Percentiles rank a stretch among this genome's conserved stretches.
These are phyloP conservation scores for Thysanoteuthis rhombus DNA, from an alignment of 2,888 invertebrate species.

Conservation along the genomic window DNA sequence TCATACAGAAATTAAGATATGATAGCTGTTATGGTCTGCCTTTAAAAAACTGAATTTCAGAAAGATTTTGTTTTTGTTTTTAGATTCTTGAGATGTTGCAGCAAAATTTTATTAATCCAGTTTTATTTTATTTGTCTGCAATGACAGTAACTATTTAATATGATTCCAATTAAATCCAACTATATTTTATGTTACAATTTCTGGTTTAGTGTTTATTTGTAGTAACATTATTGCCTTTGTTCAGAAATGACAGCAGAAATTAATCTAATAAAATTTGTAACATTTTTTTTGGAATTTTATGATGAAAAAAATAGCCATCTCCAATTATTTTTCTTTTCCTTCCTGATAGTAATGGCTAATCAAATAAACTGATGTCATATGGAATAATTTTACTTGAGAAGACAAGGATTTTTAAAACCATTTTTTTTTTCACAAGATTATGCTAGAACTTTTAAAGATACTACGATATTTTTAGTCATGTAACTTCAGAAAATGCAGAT, in stretches of 20 bases:
- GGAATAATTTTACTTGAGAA: background rate
- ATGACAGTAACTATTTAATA: background rate
- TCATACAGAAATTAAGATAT: too few relatives aligned
- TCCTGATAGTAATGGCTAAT: background rate
- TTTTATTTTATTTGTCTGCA: background rate
- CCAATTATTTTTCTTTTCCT: background rate
- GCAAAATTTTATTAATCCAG: background rate
- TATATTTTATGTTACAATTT: background rate
- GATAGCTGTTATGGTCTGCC: too few relatives aligned
- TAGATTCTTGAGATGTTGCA: background rate
- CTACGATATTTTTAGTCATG: background rate
- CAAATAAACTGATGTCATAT: background rate
- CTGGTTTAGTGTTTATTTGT: background rate
- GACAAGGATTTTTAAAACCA: background rate
- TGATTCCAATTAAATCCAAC: background rate
- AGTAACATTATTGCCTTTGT: background rate
- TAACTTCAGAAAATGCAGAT: background rate
- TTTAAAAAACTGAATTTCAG: too few relatives aligned
- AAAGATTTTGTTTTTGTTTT: background rate
- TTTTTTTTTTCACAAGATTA: background rate
- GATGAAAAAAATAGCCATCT: background rate
- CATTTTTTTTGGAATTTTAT: background rate
- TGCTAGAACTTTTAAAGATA: background rate
- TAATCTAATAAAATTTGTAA: background rate
- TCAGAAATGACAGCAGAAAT: background rate